phyloP scores from a whole-genome alignment of 2,113 vertebrate species.

The Suricata suricatta region DNA sequence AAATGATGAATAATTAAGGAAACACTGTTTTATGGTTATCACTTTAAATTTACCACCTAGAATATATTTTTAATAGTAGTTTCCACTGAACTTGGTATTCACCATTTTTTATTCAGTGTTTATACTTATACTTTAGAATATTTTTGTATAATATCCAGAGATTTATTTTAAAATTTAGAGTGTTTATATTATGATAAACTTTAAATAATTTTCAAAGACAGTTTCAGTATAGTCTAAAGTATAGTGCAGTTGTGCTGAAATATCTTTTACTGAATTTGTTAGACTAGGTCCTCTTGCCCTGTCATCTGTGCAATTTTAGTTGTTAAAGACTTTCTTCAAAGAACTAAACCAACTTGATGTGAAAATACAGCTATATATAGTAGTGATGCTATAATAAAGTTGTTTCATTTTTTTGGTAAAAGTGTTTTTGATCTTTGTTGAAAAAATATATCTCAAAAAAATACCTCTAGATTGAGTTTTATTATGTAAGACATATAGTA shows the following conservation, averaged over 20 bases:
- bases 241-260: constrained; percentile 58
- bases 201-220: constrained; percentile 81
- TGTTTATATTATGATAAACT: constrained; percentile 67
- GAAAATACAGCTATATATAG: background rate
- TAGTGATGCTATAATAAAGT: background rate
- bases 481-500: background rate
- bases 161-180: constrained; percentile 71
- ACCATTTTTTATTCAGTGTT: constrained; percentile 71
- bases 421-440: background rate
- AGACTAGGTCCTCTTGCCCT: background rate
- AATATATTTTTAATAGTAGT: constrained; percentile 67
- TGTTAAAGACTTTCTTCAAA: constrained; percentile 50
- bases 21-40: constrained; percentile 21
- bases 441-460: background rate
- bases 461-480: background rate
- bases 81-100: constrained; percentile 15
- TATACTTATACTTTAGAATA: constrained; percentile 78
- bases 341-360: background rate
- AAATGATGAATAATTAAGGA: constrained; percentile 40
- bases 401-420: constrained; percentile 14
- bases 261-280: constrained; percentile 67
- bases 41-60: constrained; percentile 46
- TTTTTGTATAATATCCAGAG: constrained; percentile 77
- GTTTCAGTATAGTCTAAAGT: constrained; percentile 58
- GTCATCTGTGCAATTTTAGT: constrained; percentile 1